A percentile compares a stretch with the other conserved stretches of the same genome.
Conservation (phyloP, 2,888 invertebrate genomes). For the Acanthopleura granulata region DNA sequence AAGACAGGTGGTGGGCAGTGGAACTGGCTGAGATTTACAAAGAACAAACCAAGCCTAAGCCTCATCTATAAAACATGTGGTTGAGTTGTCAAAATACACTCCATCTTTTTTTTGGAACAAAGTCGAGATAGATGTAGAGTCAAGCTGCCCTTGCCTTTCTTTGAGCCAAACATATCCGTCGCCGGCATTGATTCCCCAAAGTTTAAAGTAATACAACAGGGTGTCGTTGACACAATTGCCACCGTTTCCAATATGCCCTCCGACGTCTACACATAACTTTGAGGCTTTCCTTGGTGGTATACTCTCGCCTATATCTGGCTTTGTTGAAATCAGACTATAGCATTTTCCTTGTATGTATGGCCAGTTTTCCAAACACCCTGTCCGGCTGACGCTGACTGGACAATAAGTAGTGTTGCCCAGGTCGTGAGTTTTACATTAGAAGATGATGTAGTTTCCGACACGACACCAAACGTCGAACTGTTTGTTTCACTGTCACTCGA, state of each 20-base stretch:
- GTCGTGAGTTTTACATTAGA: too few species aligned
- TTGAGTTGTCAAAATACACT: not conserved
- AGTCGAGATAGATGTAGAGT: not conserved
- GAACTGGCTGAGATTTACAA: not conserved
- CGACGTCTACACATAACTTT: not conserved
- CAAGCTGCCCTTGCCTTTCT: not conserved
- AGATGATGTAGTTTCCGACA: too few species aligned
- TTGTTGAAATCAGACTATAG: too few species aligned
- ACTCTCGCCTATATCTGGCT: too few species aligned
- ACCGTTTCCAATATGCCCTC: not conserved
- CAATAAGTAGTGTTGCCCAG: too few species aligned
- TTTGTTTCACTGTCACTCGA: too few species aligned
- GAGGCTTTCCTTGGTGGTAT: too few species aligned
- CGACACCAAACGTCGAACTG: too few species aligned
- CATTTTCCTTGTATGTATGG: too few species aligned
- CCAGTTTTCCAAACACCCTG: too few species aligned
- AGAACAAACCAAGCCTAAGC: not conserved
- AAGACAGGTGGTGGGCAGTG: not conserved
- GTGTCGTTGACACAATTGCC: not conserved
- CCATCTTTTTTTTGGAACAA: not conserved
- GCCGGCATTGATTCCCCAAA: not conserved
- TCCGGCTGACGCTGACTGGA: too few species aligned
- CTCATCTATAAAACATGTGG: not conserved
- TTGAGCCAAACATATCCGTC: not conserved
- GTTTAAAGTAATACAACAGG: not conserved